Base-by-base conservation (phyloP, 2,113 vertebrate species). In the Solea senegalensis region DNA sequence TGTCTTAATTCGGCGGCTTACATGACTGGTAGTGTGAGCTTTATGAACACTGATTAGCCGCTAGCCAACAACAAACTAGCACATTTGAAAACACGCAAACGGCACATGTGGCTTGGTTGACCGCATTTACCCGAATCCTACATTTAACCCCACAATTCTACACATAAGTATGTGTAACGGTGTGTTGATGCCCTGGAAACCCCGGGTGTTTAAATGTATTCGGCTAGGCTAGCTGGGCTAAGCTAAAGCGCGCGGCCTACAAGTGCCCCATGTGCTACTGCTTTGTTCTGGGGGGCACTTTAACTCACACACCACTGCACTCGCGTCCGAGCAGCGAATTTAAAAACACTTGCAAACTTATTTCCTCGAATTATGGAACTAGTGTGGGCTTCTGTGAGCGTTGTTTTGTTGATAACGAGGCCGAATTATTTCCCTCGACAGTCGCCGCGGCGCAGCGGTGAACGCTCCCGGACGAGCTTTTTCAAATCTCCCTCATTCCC, bases 401-500 rank as follows among this genome's bases (percentile, higher is more conserved):
- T 5, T 16, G 39, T 34, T 44, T 3, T 34, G 34, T 34, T 34
- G 34, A 34, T 0, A 0, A 11, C 5, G 10, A 44, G 3, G 45
- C 34, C 8, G 0, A 5, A 2, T 45, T 43, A 71, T 69, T 44
- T 3, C 60, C 13, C 28, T 34, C 34, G 34, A 34, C 34, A 34
- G 5, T 78, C 73, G 65, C 52, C 52, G 40, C 28, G 81, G 72
- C 69, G 75, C 59, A 76, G 72, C 60, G 21, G 41, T 50, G 56
- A 56, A 51, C 46, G 85, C 80, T 85, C 11, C 79, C 65, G 90
- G 83, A 80, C 86, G 78, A 53, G 88, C 94, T 93, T 95, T 48
- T 95, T 95, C 95, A 95, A 95, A 95, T 95, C 94, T 95, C 94
- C 95, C 95, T 94, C 94, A 95, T 93, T 95, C 91, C 89, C 91